phyloP scores from a whole-genome alignment of 2,113 vertebrate genomes.

The Australoheros scitulus region DNA sequence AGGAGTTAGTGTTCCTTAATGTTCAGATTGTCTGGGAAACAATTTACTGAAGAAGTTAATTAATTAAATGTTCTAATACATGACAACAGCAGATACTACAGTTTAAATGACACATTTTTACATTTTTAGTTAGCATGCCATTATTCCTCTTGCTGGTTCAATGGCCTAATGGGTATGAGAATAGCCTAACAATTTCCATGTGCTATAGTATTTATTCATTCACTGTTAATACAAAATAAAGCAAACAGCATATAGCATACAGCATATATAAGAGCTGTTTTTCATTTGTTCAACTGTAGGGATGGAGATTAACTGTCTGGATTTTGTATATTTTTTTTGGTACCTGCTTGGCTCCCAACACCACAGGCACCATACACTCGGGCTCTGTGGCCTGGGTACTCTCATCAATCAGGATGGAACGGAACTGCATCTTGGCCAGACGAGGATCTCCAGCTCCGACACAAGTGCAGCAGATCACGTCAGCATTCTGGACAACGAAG shows the following conservation, averaged over 20 bases:
- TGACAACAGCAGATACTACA: not conserved
- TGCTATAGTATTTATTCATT: not conserved
- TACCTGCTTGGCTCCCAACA: constrained; percentile 97
- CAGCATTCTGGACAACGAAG: constrained; percentile 85
- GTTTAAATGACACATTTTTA: not conserved
- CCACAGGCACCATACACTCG: constrained; percentile 97
- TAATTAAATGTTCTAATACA: not conserved
- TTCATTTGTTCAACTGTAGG: not conserved
- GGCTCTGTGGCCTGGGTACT: constrained; percentile 98
- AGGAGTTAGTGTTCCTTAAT: not conserved
- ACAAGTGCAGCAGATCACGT: constrained; percentile 97
- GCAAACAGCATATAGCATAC: not conserved
- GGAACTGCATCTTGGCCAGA: constrained; percentile 98
- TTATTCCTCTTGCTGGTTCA: too few species aligned
- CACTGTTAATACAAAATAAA: not conserved
- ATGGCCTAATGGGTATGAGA: too few species aligned
- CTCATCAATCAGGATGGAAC: constrained; percentile 97
- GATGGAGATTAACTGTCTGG: not conserved
- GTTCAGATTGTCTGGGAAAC: not conserved
- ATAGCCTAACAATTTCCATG: not conserved
- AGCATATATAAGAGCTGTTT: not conserved
- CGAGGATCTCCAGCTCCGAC: constrained; percentile 95
- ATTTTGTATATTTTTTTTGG: not conserved
- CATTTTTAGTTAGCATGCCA: too few species aligned
- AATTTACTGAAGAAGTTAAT: too few species aligned